Conservation (phyloP, 2,113 vertebrate species). For the Upupa epops region DNA sequence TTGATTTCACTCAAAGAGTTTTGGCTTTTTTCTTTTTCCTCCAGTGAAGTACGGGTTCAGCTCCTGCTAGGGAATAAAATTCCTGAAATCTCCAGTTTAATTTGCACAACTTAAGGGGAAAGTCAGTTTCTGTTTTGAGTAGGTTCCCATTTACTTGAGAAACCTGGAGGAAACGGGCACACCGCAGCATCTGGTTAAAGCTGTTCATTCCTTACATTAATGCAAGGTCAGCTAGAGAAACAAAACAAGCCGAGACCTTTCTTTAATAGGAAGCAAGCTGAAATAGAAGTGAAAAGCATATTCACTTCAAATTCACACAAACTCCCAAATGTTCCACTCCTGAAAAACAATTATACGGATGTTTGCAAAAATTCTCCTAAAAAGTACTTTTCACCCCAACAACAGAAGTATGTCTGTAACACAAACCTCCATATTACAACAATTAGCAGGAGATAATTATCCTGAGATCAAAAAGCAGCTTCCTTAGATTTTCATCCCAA, state of each 20-base stretch:
- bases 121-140: constrained; percentile 46
- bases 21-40: neutral
- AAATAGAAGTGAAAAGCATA: constrained; percentile 16
- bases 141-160: constrained; percentile 36
- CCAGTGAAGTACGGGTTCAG: neutral
- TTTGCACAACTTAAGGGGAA: constrained; percentile 8
- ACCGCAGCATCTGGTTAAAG: constrained; percentile 54
- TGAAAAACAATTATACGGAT: neutral
- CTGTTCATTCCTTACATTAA: constrained; percentile 49
- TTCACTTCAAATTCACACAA: neutral
- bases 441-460: neutral
- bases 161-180: constrained; percentile 50
- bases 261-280: constrained; percentile 27
- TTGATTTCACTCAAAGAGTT: neutral
- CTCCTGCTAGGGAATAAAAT: neutral
- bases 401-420: neutral
- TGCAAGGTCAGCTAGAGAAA: constrained; percentile 21
- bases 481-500: neutral
- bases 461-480: neutral
- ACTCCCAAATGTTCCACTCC: neutral
- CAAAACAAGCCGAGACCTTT: constrained; percentile 37
- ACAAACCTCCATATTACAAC: neutral
- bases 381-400: neutral
- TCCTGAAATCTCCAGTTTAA: constrained; percentile 19
- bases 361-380: neutral